A percentile compares a stretch with the other conserved stretches of the same genome.
These are phyloP conservation scores for Elmis aenea DNA, from an alignment of 2,888 invertebrate genomes.

Conservation along the genomic window DNA sequence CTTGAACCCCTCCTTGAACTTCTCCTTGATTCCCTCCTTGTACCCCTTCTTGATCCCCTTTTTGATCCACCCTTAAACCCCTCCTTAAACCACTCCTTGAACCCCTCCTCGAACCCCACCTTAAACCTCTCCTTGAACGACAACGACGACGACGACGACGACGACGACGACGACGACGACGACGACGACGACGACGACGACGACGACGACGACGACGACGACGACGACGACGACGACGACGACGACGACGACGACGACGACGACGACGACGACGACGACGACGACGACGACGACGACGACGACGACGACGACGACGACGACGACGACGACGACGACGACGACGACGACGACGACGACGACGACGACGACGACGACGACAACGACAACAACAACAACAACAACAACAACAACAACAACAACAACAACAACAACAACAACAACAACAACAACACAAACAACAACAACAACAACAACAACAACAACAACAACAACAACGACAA, in stretches of 20 bases:
- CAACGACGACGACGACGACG: slow-evolving; percentile 8
- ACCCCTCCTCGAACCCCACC: slow-evolving; percentile 5
- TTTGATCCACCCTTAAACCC: too few species aligned
- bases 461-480: slow-evolving; percentile 7
- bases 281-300: slow-evolving; percentile 9
- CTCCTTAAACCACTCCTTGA: slow-evolving; percentile 3
- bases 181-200: too few species aligned
- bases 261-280: slow-evolving; percentile 6
- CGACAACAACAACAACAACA: slow-evolving; percentile 7
- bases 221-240: slow-evolving; percentile 10
- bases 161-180: slow-evolving; percentile 8
- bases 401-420: slow-evolving; percentile 5
- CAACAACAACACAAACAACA: slow-evolving; percentile 7
- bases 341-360: slow-evolving; percentile 6
- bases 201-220: slow-evolving; percentile 19
- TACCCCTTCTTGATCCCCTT: too few species aligned
- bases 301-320: slow-evolving; percentile 10
- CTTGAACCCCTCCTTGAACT: too few species aligned
- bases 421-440: slow-evolving; percentile 5
- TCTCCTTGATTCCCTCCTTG: too few species aligned
- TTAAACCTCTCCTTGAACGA: slow-evolving; percentile 1
- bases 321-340: slow-evolving; percentile 5
- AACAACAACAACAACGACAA: slow-evolving; percentile 7
- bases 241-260: slow-evolving; percentile 8
- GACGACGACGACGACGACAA: slow-evolving; percentile 9